Evolutionary conservation across 2,113 vertebrate species (phyloP).

Genomic region (Baryphthengus martii): DNA sequence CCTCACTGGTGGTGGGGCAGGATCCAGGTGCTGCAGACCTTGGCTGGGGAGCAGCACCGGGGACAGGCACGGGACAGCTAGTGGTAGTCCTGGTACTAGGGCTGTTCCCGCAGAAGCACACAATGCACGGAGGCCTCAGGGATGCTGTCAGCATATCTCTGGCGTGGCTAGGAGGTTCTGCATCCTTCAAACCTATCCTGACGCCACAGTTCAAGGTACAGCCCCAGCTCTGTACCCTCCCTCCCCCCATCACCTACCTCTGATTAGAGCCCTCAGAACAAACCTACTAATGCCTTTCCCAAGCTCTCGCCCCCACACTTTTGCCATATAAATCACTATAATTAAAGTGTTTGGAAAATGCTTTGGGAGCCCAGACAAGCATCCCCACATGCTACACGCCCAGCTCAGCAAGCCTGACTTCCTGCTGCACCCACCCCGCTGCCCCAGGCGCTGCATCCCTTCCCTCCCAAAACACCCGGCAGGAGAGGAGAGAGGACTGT

Average conservation of each 20-base stretch:
- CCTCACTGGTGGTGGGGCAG: rapidly evolving
- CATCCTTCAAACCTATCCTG: conserved; percentile 7
- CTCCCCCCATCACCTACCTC: neutral
- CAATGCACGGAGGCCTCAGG: rapidly evolving
- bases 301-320: conserved; percentile 60
- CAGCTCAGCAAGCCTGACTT: conserved; percentile 41
- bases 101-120: neutral
- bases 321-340: conserved; percentile 65
- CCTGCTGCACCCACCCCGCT: conserved; percentile 40
- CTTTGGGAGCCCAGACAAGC: conserved; percentile 58
- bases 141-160: neutral
- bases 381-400: conserved; percentile 57
- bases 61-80: rapidly evolving
- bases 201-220: neutral
- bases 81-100: neutral
- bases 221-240: neutral
- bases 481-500: neutral
- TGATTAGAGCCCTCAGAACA: conserved; percentile 58
- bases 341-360: conserved; percentile 63
- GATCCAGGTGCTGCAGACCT: neutral
- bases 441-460: conserved; percentile 26
- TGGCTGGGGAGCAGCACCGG: rapidly evolving
- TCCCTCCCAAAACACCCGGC: neutral
- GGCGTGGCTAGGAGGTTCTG: neutral
- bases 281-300: conserved; percentile 49